Base-by-base conservation (phyloP, 2,888 invertebrate genomes). In the Campoplex capitator region DNA sequence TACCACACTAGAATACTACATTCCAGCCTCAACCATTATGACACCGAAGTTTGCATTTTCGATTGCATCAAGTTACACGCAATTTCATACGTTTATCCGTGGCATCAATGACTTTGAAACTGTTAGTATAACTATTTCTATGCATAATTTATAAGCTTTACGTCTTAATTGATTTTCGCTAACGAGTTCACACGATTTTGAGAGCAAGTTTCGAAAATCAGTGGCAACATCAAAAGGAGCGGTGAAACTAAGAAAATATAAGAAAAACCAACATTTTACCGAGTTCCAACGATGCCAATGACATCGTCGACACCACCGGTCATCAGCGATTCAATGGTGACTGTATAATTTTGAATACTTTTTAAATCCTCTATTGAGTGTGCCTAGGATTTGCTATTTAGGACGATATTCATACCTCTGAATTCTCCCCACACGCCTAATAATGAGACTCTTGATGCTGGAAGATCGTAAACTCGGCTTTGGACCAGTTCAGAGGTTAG, bases 401-500 rank as follows among this genome's bases (percentile, higher is more conserved):
- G 67, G n/a, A 70, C 73, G 74, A 74, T 78, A 6, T 13, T 11
- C 56, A 9, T 74, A 4, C 3, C 35, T 16, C 11, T 80, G 54
- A 70, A 76, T 68, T 58, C 42, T 42, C 56, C 75, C 58, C 23
- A n/a, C 42, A 54, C 38, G 68, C 42, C 56, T 83, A 65, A 78
- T 83, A 77, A 83, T 65, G 83, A 78, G 45, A 56, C 71, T 70
- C 16, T 45, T 71, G 42, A 83, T 78, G 73, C 67, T 80, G 42
- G 54, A 67, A 73, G 71, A 73, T 85, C 56, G 71, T 28, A 28
- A 38, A 74, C 45, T 65, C 13, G 74, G 78, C 73, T 76, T 86
- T 86, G 74, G 79, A 54, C 38, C 71, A 77, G 85, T 81, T 71
- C 45, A 71, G 74, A 48, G 65, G 62, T 35, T 74, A 4, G 74